Conservation (phyloP, 2,797 vertebrate species). For the Enteromius radiatus region DNA sequence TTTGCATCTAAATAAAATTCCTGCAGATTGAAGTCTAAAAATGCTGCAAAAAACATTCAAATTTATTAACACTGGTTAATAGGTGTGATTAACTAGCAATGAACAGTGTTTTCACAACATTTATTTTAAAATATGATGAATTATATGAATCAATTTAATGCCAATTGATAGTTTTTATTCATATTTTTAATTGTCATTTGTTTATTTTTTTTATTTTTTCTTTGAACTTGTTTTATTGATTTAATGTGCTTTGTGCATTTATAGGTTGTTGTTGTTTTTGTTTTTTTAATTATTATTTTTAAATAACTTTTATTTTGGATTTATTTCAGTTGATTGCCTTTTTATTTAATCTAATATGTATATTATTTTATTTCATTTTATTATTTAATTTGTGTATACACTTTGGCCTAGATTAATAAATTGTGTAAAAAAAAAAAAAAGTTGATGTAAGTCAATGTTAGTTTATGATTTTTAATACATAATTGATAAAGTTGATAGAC, state of each 20-base stretch:
- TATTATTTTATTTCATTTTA: background rate
- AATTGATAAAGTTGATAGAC: too few species aligned
- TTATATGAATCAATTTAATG: background rate
- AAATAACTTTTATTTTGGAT: background rate
- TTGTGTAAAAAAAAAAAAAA: background rate
- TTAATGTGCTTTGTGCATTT: background rate
- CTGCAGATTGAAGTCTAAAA: background rate
- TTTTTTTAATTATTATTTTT: background rate
- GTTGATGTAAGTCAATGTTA: background rate
- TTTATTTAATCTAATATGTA: background rate
- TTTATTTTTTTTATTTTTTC: background rate
- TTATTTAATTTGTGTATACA: background rate
- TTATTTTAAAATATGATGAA: background rate
- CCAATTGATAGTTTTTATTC: background rate
- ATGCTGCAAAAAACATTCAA: background rate
- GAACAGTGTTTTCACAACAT: background rate
- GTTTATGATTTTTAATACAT: background rate
- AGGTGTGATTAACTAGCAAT: background rate
- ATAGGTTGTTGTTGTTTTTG: background rate
- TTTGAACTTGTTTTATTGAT: background rate
- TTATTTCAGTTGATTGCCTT: background rate
- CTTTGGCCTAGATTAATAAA: background rate
- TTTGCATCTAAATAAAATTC: background rate
- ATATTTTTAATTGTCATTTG: background rate
- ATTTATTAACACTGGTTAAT: background rate